Evolutionary conservation across 1,140 invertebrate species (phyloP).

Genomic region (Formica selysi): DNA sequence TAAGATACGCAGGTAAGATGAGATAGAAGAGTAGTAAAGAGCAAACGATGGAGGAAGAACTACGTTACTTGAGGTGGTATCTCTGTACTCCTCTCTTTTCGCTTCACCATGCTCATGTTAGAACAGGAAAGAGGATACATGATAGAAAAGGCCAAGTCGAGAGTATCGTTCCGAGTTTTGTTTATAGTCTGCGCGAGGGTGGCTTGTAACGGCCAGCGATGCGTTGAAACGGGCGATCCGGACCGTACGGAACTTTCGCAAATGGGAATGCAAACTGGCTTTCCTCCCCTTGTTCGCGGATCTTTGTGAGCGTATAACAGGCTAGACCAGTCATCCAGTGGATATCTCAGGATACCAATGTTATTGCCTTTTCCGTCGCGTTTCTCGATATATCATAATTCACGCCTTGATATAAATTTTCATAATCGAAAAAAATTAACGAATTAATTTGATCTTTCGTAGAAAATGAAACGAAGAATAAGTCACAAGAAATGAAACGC

Average conservation of each 20-base stretch:
- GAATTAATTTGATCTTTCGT: conserved; percentile 6
- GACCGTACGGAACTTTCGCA: conserved; percentile 38
- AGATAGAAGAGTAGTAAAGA: conserved; percentile 17
- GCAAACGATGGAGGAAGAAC: conserved; percentile 21
- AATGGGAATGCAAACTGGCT: conserved; percentile 64
- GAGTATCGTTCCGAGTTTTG: conserved; percentile 76
- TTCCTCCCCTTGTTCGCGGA: conserved; percentile 57
- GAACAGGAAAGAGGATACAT: conserved; percentile 48
- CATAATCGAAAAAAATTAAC: not conserved
- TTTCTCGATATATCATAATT: conserved; percentile 23
- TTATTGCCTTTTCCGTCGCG: not conserved
- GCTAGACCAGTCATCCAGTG: conserved; percentile 56
- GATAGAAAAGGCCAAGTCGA: conserved; percentile 60
- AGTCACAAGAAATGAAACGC: not conserved
- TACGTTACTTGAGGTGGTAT: conserved; percentile 56
- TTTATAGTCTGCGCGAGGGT: conserved; percentile 72
- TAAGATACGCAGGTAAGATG: not conserved
- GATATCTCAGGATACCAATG: conserved; percentile 18
- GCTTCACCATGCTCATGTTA: conserved; percentile 5
- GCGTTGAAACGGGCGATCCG: conserved; percentile 70
- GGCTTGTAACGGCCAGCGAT: conserved; percentile 72
- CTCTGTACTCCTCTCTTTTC: conserved; percentile 19
- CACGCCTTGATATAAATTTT: not conserved
- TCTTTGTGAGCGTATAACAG: conserved; percentile 67
- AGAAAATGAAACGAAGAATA: not conserved